Evolutionary conservation across 2,888 invertebrate species (phyloP).

Genomic region (Gari tellinella): DNA sequence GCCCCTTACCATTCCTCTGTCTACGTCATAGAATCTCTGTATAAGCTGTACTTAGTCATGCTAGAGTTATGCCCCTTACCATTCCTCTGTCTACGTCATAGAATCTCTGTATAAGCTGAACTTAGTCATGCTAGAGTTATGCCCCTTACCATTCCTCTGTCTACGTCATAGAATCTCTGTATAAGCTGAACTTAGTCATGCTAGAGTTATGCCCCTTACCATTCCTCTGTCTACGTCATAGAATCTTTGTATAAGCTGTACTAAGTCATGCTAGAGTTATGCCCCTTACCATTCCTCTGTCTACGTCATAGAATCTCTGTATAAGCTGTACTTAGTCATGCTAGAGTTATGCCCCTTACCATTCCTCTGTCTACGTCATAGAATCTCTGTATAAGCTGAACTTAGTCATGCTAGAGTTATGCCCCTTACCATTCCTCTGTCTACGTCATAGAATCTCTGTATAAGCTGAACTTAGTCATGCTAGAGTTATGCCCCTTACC

Average conservation of each 20-base stretch:
- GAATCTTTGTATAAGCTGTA: too few relatives aligned
- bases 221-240: too few relatives aligned
- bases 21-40: too few relatives aligned
- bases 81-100: conserved; percentile 87
- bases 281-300: too few relatives aligned
- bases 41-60: background rate
- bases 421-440: too few relatives aligned
- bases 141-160: conserved; percentile 72
- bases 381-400: conserved; percentile 92
- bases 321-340: too few relatives aligned
- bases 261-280: too few relatives aligned
- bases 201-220: too few relatives aligned
- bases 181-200: too few relatives aligned
- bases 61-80: conserved; percentile 56
- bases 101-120: conserved; percentile 92
- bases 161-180: conserved; percentile 91
- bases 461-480: background rate
- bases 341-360: conserved; percentile 52
- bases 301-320: too few relatives aligned
- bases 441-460: background rate
- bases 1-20: too few relatives aligned
- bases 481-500: conserved; percentile 54
- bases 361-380: conserved; percentile 87
- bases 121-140: background rate
- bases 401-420: too few relatives aligned